Evolutionary conservation across 2,797 vertebrate genomes (phyloP), one percentile per base, ranked within the genome.

Genomic region (Trematomus bernacchii): DNA sequence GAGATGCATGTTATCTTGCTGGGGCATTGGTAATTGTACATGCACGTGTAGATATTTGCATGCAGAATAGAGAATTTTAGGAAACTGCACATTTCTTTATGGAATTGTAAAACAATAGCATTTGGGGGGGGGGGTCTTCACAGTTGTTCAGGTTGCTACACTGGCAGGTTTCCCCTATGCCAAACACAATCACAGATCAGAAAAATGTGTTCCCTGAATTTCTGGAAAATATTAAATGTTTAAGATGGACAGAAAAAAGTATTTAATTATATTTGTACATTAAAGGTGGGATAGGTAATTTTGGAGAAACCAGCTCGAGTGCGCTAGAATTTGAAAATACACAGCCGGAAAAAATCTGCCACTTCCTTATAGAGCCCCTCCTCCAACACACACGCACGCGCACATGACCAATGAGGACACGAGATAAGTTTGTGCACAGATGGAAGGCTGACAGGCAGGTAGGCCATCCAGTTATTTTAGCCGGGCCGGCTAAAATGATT

Each of bases 1-100:
- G 55, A 82, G 77, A 80, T 64, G 75, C 46, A 19, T 27, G 66
- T 82, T 84, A 86, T 92, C 84, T 80, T 21, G 52, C 71, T 18
- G 1, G 30, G 51, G 47, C 27, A 75, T 73, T 47, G 59, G 70
- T 80, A 72, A 84, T 74, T 79, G 69, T 19, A 37, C 66, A 80
- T 60, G 57, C 60, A 53, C 16, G 11, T 33, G 40, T 65, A 65
- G 42, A 64, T 19, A 83, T 74, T 40, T 62, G 46, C 21, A 27
- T 51, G 42, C 1, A 47, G 71, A 75, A 51, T 4, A 19, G 6
- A 54, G 1, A 48, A 16, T 52, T 66, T 43, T 27, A 12, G 0
- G 52, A 18, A 66, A 63, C 42, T 16, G 33, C 4, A 2, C 27
- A 64, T 37, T 46, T 37, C 15, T 65, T 72, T 2, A 16, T 65